A percentile compares a stretch with the other conserved stretches of the same genome.
Evolutionary conservation across 2,888 invertebrate genomes (phyloP).

Genomic region (Orthonychiurus folsomi): DNA sequence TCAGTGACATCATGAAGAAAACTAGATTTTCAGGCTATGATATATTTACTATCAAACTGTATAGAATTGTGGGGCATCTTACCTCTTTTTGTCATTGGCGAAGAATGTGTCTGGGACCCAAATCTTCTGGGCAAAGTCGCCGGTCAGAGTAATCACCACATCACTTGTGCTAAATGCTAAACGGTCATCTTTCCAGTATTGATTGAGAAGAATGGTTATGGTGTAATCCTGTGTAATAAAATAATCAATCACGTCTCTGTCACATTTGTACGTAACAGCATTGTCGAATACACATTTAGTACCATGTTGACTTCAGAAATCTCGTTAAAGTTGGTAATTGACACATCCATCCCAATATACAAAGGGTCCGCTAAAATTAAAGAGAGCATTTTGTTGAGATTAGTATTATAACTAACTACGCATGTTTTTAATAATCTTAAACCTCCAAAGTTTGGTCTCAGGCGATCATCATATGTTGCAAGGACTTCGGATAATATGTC

Average conservation of each 20-base stretch:
- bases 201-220: slow-evolving; percentile 53
- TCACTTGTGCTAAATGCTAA: slow-evolving; percentile 46
- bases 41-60: background rate
- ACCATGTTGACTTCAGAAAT: slow-evolving; percentile 56
- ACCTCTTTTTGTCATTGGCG: slow-evolving; percentile 52
- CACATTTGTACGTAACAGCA: background rate
- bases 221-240: slow-evolving; percentile 49
- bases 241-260: slow-evolving; percentile 8
- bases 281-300: slow-evolving; percentile 29
- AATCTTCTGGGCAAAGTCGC: slow-evolving; percentile 53
- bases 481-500: slow-evolving; percentile 41
- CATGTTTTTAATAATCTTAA: slow-evolving; percentile 16
- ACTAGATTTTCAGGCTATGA: slow-evolving; percentile 20
- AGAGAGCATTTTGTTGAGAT: too few species aligned
- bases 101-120: slow-evolving; percentile 54
- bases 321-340: slow-evolving; percentile 52
- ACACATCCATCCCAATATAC: slow-evolving; percentile 51
- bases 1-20: slow-evolving; percentile 55
- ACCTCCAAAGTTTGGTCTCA: slow-evolving; percentile 48
- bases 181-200: slow-evolving; percentile 53
- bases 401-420: too few species aligned
- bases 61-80: slow-evolving; percentile 9
- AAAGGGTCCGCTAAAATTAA: slow-evolving; percentile 48
- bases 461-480: slow-evolving; percentile 46
- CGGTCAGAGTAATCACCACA: slow-evolving; percentile 49